phyloP scores from a whole-genome alignment of 2,888 invertebrate genomes.

The Diplazon laetatorius region DNA sequence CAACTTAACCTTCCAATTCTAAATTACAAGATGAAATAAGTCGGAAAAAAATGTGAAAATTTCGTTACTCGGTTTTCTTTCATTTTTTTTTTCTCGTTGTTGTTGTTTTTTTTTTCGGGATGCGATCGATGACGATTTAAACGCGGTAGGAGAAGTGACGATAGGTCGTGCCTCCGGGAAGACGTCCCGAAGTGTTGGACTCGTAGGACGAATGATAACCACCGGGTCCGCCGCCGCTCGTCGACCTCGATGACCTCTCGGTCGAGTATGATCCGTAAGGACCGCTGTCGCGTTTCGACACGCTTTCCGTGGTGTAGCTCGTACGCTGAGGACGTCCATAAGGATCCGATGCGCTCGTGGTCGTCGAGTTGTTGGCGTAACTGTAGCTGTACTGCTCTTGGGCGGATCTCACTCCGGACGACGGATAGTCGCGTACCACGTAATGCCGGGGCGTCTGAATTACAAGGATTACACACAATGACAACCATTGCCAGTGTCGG shows the following conservation, averaged over 20 bases:
- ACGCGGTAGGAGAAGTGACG: slow-evolving; percentile 95
- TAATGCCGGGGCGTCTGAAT: slow-evolving; percentile 93
- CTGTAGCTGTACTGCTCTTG: slow-evolving; percentile 94
- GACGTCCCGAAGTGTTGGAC: slow-evolving; percentile 89
- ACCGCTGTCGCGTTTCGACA: slow-evolving; percentile 86
- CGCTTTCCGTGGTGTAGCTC: slow-evolving; percentile 89
- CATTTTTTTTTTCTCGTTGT: neutral
- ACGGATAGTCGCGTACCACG: slow-evolving; percentile 91
- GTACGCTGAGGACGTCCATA: slow-evolving; percentile 86
- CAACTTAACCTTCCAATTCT: too few relatives aligned
- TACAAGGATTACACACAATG: slow-evolving; percentile 76
- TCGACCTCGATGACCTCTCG: slow-evolving; percentile 87
- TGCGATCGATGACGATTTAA: slow-evolving; percentile 83
- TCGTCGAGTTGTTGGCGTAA: slow-evolving; percentile 87
- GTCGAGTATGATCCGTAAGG: slow-evolving; percentile 90
- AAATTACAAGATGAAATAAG: too few relatives aligned
- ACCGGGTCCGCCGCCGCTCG: slow-evolving; percentile 89
- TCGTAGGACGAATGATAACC: slow-evolving; percentile 91
- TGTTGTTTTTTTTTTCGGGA: neutral
- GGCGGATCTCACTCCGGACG: slow-evolving; percentile 83
- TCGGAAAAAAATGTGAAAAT: neutral
- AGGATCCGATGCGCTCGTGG: slow-evolving; percentile 83
- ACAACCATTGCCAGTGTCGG: slow-evolving; percentile 76
- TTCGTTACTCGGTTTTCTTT: neutral
- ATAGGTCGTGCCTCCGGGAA: slow-evolving; percentile 92